These are phyloP conservation scores for Gyrodactylus salaris DNA, from an alignment of 1,140 invertebrate species.

Conservation along the genomic window DNA sequence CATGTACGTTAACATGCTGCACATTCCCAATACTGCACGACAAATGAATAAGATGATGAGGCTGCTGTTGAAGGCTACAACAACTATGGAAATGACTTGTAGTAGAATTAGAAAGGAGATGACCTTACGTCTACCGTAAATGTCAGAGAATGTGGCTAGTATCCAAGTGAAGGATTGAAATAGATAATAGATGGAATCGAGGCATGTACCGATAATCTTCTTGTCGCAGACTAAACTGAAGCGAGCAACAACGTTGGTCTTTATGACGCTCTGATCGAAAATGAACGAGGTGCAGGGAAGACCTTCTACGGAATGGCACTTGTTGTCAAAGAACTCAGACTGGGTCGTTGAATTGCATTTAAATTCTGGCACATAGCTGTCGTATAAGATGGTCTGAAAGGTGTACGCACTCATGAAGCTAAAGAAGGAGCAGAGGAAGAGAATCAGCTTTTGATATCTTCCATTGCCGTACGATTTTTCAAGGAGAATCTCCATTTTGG, in stretches of 20 bases:
- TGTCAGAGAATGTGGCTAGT: not conserved
- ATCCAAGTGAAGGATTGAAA: not conserved
- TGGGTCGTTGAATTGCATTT: not conserved
- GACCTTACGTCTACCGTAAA: not conserved
- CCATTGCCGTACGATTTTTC: not conserved
- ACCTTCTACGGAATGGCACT: not conserved
- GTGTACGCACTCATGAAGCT: not conserved
- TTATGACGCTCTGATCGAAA: not conserved
- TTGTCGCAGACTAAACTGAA: not conserved
- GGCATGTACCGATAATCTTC: not conserved
- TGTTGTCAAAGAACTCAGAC: not conserved
- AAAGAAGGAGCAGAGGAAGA: not conserved
- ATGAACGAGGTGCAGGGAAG: not conserved
- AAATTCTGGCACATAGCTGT: not conserved
- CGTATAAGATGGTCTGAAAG: not conserved
- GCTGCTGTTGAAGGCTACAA: not conserved
- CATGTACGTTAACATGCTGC: not conserved
- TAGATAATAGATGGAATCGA: not conserved
- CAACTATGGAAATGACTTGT: not conserved
- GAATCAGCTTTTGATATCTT: not conserved
- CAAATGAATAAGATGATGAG: not conserved
- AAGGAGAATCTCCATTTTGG: not conserved
- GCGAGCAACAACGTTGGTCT: not conserved
- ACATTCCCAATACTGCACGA: not conserved
- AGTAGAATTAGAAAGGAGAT: not conserved